Base-by-base conservation (phyloP, 2,113 vertebrate species). In the Varanus komodoensis region DNA sequence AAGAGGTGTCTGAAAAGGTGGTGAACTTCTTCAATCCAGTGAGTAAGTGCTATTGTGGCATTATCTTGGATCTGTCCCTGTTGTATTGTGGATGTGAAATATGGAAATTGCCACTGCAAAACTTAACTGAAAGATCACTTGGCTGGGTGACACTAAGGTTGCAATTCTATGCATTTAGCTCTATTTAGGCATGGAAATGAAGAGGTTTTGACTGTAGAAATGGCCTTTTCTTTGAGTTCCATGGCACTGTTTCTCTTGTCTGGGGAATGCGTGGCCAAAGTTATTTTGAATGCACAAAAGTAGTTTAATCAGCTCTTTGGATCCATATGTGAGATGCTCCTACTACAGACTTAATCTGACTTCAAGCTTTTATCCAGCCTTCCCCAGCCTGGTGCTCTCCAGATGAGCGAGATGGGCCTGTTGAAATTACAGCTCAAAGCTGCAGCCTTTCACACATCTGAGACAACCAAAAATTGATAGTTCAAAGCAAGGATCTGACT, bases 41-140 rank as follows among this genome's bases (percentile, higher is more conserved):
- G 84, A 97, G 97, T 97, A 96, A 96, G 97, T 97, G 91, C 61
- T 90, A 8, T 67, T 87, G 48, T 91, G 14, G 73, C 44, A 8
- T 14, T 80, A 3, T 85, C 82, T 50, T 27, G 83, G 3, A 67
- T 32, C 54, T 79, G 34, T 25, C 38, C 83, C 34, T 23, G 9
- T 27, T 5, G 9, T 79, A 73, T 57, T 32, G 0, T 50, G n/a
- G 38, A 23, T 90, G 84, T 84, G 54, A 92, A 94, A 68, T 27
- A 11, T 12, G 67, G 27, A 0, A 2, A 84, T 34, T n/a, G n/a
- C 52, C 17, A 34, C 23, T 21, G 6, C 27, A 90, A 80, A 91
- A 34, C 17, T 57, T 67, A 6, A 3, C 38, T 87, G 71, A 8
- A 54, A 73, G 54, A 5, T 86, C 52, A 83, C 71, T 19, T 32